phyloP scores from a whole-genome alignment of 2,797 vertebrate species.

The Lacerta bilineata region DNA sequence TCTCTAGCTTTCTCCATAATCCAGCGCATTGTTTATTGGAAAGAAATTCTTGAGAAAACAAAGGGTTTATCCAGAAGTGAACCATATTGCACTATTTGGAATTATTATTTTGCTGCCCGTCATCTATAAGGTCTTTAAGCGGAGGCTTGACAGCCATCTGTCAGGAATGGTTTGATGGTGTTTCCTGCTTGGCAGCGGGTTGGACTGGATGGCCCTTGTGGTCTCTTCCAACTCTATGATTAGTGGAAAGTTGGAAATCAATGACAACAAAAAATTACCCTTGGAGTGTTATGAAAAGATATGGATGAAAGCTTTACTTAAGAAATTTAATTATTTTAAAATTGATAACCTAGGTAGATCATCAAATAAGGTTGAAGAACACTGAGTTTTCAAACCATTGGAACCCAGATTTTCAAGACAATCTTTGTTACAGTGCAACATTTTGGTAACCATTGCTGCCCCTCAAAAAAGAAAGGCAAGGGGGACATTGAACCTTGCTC shows the following conservation, averaged over 20 bases:
- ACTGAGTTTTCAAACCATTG: neutral
- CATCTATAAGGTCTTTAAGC: neutral
- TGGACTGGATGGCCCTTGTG: no score
- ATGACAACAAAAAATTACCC: neutral
- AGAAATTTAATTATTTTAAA: neutral
- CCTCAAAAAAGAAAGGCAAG: neutral
- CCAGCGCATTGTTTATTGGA: neutral
- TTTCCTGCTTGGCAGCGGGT: no score
- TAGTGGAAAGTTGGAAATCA: neutral
- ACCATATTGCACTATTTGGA: neutral
- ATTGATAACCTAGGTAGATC: neutral
- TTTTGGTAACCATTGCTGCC: neutral
- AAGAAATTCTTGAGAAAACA: neutral
- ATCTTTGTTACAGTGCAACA: neutral
- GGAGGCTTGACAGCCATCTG: no score
- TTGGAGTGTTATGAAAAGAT: neutral
- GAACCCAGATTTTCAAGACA: neutral
- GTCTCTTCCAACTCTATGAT: no score
- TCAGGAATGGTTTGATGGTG: no score
- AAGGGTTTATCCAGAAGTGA: no score
- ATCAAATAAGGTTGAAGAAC: neutral
- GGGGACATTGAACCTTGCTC: neutral
- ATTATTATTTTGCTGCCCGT: neutral
- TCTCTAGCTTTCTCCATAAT: no score
- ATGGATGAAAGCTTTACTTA: neutral